These are phyloP conservation scores for Ammodramus savannarum DNA, from an alignment of 2,113 vertebrate species.

Conservation along the genomic window DNA sequence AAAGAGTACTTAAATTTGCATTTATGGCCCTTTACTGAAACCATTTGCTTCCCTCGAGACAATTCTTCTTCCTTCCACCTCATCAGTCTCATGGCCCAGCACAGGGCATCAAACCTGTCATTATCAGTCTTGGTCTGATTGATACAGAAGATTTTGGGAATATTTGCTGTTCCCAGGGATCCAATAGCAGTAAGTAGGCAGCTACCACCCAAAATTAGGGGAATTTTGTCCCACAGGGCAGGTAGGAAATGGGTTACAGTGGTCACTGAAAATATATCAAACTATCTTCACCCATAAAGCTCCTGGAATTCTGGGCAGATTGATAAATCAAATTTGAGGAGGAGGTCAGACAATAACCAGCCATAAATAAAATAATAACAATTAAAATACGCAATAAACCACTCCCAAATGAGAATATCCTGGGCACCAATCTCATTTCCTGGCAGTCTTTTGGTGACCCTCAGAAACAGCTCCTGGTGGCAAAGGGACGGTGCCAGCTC, in stretches of 20 bases:
- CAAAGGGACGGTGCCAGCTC: not conserved
- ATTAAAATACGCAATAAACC: not conserved
- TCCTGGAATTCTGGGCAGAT: not conserved
- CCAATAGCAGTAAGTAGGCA: not conserved
- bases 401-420: not conserved
- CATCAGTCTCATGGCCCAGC: not conserved
- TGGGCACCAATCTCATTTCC: not conserved
- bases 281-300: not conserved
- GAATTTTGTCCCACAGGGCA: not conserved
- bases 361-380: not conserved
- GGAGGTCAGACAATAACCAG: fast-evolving
- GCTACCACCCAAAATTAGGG: not conserved
- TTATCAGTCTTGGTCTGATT: not conserved
- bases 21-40: not conserved
- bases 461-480: not conserved
- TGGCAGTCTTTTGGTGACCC: fast-evolving
- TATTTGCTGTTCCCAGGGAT: not conserved
- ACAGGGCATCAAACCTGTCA: not conserved
- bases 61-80: not conserved
- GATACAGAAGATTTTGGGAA: not conserved
- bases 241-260: not conserved
- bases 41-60: not conserved
- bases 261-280: not conserved
- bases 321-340: not conserved
- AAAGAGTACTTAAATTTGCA: not conserved